phyloP scores from a whole-genome alignment of 1,140 invertebrate species.

The Atta colombica region DNA sequence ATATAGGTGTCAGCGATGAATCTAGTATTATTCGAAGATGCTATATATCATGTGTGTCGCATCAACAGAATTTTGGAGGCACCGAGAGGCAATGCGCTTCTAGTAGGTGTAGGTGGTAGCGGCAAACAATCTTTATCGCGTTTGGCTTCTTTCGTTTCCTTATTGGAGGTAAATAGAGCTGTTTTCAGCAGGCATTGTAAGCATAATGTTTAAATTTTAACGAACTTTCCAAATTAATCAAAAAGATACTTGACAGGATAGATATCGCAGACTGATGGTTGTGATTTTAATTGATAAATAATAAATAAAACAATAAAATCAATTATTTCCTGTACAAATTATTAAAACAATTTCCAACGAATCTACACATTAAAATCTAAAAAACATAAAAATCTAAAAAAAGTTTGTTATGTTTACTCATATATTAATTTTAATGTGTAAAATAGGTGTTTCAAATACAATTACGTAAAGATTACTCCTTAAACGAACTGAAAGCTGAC shows the following conservation, averaged over 20 bases:
- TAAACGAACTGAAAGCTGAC: conserved; percentile 94
- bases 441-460: conserved; percentile 91
- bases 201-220: neutral
- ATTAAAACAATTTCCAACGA: neutral
- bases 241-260: conserved; percentile 25
- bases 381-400: neutral
- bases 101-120: conserved; percentile 97
- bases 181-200: neutral
- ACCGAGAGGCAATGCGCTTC: conserved; percentile 95
- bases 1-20: conserved; percentile 95
- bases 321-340: neutral
- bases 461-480: conserved; percentile 94
- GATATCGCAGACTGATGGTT: neutral
- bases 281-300: neutral
- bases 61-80: conserved; percentile 97
- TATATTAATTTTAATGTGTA: neutral
- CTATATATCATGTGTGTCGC: conserved; percentile 96
- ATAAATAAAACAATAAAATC: neutral
- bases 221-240: neutral
- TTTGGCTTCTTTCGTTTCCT: conserved; percentile 95
- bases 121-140: conserved; percentile 97
- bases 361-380: neutral
- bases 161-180: conserved; percentile 90
- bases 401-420: neutral
- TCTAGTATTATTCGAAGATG: conserved; percentile 98